Base-by-base conservation (phyloP, 2,888 invertebrate genomes). In the Orgyia antiqua region DNA sequence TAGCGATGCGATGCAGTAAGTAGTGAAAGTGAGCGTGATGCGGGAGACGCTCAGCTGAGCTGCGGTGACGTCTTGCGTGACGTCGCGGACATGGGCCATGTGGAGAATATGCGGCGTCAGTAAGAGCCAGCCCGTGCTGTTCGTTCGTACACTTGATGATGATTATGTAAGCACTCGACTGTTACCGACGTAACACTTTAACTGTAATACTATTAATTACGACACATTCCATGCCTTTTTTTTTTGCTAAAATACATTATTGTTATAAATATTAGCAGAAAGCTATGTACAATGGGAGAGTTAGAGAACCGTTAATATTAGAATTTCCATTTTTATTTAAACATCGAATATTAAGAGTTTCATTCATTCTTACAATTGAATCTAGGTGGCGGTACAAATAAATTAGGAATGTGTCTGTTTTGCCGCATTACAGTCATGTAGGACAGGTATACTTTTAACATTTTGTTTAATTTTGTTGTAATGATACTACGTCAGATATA, bases 51-150 rank as follows among this genome's bases (percentile, higher is more conserved):
- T 67, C 77, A 77, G 79, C 77, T 76, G 79, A 63, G 67, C 62
- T 33, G 51, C 34, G 41, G 66, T 69, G 72, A 70, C 69, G 71
- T 66, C 55, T 53, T 39, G 48, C 57, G 65, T 72, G 75, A 69
- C 71, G 75, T 67, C 59, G 44, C 65, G 63, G 76, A 68, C 70
- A 83, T 83, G 84, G 83, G 74, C 79, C 77, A 84, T 86, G 86
- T 84, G 84, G 84, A 84, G 66, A 64, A 83, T 83, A 57, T 84
- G 86, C 67, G 82, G 83, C 70, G 77, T 80, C 72, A 80, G 77
- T 78, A 84, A 82, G 68, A 77, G 68, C 52, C 70, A 79, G 62
- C 75, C 82, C 38, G 72, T 68, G 60, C 68, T 82, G 60, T 76
- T 80, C 58, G 67, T 67, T 46, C 60, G 64, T 63, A 58, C 55